Conservation (phyloP, 2,797 vertebrate species). For the Acanthis flammea region DNA sequence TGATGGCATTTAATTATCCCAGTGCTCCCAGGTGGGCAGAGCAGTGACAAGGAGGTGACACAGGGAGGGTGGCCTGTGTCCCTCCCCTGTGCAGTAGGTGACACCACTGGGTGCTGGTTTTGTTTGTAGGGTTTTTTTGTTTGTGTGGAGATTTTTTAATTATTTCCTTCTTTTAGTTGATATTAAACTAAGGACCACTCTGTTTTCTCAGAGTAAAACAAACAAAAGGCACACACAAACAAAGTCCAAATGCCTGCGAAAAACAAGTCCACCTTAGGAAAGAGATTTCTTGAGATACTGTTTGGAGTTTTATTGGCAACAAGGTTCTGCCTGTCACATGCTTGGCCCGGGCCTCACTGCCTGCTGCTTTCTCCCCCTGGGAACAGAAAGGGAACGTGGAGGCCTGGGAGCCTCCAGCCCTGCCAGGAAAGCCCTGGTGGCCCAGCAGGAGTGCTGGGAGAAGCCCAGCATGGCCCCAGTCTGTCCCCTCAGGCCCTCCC, state of each 20-base stretch:
- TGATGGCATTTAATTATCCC: not conserved
- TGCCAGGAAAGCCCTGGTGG: not conserved
- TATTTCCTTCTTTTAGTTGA: not conserved
- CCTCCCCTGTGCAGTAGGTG: not conserved
- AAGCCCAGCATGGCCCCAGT: not conserved
- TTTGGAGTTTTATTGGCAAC: slow-evolving; percentile 38
- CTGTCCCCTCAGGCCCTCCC: fast-evolving
- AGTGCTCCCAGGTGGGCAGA: not conserved
- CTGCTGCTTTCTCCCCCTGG: not conserved
- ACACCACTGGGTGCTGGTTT: fast-evolving
- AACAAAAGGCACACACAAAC: not conserved
- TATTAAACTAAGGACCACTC: not conserved
- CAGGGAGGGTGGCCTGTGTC: not conserved
- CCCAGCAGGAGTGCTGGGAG: not conserved
- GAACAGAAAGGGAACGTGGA: not conserved
- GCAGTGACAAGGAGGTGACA: not conserved
- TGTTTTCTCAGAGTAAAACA: not conserved
- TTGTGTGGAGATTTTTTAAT: not conserved
- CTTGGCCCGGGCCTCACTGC: fast-evolving
- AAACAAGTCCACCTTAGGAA: slow-evolving; percentile 23
- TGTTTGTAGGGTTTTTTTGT: not conserved
- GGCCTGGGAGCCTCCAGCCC: not conserved
- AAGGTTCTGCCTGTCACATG: not conserved
- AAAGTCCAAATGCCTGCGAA: slow-evolving; percentile 9
- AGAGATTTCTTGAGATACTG: not conserved